Conservation (phyloP, 1,140 invertebrate genomes). For the Delia radicum region DNA sequence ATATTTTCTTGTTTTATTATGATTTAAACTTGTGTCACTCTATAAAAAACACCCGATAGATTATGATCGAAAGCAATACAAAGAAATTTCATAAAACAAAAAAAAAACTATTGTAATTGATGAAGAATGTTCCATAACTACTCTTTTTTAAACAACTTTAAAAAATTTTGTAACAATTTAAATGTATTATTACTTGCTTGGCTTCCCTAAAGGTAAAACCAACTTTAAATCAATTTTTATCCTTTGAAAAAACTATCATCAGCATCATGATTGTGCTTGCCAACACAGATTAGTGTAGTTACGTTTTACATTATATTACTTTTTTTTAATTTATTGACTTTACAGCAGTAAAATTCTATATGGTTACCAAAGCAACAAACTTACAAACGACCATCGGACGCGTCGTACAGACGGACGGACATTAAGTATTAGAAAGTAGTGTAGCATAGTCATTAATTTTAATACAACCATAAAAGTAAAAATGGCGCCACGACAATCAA, state of each 20-base stretch:
- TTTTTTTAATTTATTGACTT: not conserved
- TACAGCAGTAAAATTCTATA: not conserved
- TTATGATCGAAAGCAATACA: no score
- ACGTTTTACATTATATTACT: not conserved
- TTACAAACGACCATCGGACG: not conserved
- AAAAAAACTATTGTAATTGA: no score
- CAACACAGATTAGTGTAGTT: not conserved
- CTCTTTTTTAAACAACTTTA: no score
- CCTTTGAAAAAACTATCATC: not conserved
- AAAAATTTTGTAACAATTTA: no score
- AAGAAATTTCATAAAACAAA: no score
- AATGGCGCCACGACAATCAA: not conserved
- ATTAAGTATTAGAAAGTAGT: not conserved
- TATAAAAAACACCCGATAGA: no score
- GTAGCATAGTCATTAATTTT: not conserved
- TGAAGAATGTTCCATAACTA: no score
- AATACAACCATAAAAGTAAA: not conserved
- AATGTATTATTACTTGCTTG: no score
- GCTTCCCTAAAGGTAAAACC: no score
- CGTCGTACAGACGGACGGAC: not conserved
- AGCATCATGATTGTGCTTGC: not conserved
- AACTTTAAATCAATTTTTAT: not conserved
- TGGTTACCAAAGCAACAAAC: no score
- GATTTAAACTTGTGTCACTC: no score
- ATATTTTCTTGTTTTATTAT: no score